Percentiles rank a stretch among this genome's conserved stretches.
These are phyloP conservation scores for Digitonthophagus gazella DNA, from an alignment of 2,888 invertebrate species.

Conservation along the genomic window DNA sequence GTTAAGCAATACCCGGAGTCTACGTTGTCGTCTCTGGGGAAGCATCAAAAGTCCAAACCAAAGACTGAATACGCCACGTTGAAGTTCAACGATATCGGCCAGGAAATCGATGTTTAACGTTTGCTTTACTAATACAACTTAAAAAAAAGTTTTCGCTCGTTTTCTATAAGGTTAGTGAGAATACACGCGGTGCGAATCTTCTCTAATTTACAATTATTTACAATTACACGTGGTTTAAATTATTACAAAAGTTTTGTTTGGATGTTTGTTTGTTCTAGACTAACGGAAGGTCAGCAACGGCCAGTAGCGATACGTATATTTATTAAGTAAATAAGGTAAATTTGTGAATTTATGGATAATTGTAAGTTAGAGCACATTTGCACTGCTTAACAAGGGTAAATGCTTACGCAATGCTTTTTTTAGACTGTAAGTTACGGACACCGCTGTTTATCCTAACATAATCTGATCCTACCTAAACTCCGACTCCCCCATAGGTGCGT, in stretches of 20 bases:
- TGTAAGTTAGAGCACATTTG: slow-evolving; percentile 35
- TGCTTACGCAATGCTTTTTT: background rate
- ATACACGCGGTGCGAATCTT: background rate
- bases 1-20: slow-evolving; percentile 32
- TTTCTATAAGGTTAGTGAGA: slow-evolving; percentile 39
- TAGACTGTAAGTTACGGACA: background rate
- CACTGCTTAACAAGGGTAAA: slow-evolving; percentile 16
- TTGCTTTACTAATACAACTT: slow-evolving; percentile 39
- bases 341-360: slow-evolving; percentile 29
- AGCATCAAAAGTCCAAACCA: slow-evolving; percentile 45
- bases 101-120: slow-evolving; percentile 66
- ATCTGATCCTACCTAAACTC: background rate
- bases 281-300: slow-evolving; percentile 67
- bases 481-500: too few relatives aligned
- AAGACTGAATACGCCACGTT: slow-evolving; percentile 64
- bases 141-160: slow-evolving; percentile 20
- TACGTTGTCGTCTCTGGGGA: slow-evolving; percentile 13
- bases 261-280: slow-evolving; percentile 60
- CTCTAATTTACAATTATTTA: slow-evolving; percentile 28
- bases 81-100: slow-evolving; percentile 66
- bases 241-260: slow-evolving; percentile 14
- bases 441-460: too few relatives aligned
- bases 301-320: slow-evolving; percentile 82
- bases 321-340: slow-evolving; percentile 58
- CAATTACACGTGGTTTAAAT: too few relatives aligned